Base-by-base conservation (phyloP, 2,113 vertebrate species). In the Chaenogobius annularis region DNA sequence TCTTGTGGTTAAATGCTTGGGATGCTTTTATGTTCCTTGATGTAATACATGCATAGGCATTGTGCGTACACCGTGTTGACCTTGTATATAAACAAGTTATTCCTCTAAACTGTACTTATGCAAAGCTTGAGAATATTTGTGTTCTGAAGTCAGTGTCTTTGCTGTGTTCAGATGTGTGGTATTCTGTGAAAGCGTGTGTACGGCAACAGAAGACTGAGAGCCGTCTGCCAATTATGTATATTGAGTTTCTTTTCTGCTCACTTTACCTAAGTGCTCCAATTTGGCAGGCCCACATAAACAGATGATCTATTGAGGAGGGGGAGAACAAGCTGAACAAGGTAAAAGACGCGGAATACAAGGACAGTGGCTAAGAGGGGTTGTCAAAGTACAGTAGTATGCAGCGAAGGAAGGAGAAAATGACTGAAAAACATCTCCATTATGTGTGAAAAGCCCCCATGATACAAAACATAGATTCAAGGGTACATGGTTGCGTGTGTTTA, bases 191-290 rank as follows among this genome's bases (percentile, higher is more conserved):
- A 43, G 43, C 50, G 69, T 66, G 73, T 46, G 40, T 52, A 61
- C 7, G 2, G 2, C 37, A 75, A 69, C 17, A 76, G 64, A 71
- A 69, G 67, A 72, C 82, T 73, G 74, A 79, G 66, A 79, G 85
- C 82, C 71, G 84, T 83, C 80, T 87, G 82, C 85, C 90, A 89
- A 92, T 92, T 91, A 91, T 83, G 83, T 68, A 83, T 83, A 83
- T 85, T 88, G 82, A 80, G 70, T 80, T 91, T 89, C 85, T 87
- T 81, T 87, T 85, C 79, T 74, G 78, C 86, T 87, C 85, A 88
- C 91, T 92, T 88, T 91, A 90, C 84, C 83, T 90, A 93, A 93
- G 93, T 90, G 92, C 88, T 85, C 77, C 84, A 88, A 78, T 88
- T 90, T 91, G 88, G 84, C 87, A 90, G 84, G 85, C 70, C 69